A percentile compares a stretch with the other conserved stretches of the same genome.
Evolutionary conservation across 2,113 vertebrate species (phyloP).

Genomic region (Oceanites oceanicus): DNA sequence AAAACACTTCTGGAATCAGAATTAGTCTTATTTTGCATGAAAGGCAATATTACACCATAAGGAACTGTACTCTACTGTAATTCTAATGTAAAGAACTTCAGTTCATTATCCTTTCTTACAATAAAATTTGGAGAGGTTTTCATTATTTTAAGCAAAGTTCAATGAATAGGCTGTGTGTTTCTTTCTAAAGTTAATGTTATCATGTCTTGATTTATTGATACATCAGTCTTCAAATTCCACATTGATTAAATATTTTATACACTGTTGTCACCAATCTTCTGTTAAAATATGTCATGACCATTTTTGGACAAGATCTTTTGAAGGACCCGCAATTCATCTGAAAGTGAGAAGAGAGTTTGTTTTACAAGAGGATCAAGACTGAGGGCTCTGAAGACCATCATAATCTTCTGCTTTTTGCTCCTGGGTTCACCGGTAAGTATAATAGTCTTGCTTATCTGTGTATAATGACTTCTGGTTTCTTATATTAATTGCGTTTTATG

Average conservation of each 20-base stretch:
- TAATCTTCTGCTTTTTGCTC: not conserved
- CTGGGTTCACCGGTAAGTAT: not conserved
- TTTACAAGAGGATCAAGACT: not conserved
- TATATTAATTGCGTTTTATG: not conserved
- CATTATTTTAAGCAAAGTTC: not conserved
- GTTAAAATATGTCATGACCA: not conserved
- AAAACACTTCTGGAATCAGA: not conserved
- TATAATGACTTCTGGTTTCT: not conserved
- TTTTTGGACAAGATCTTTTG: not conserved
- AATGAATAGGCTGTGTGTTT: not conserved
- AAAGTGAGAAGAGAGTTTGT: not conserved
- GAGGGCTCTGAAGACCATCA: not conserved
- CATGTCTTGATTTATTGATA: not conserved
- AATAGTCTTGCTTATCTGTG: not conserved
- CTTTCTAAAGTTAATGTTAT: not conserved
- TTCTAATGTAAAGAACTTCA: not conserved
- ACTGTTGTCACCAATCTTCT: not conserved
- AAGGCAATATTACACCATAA: not conserved
- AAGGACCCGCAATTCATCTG: not conserved
- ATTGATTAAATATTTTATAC: not conserved
- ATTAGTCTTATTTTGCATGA: not conserved
- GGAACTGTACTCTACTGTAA: not conserved
- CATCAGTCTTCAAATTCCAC: not conserved
- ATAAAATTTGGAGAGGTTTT: not conserved
- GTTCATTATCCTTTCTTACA: not conserved